phyloP scores from a whole-genome alignment of 2,113 vertebrate species.

The Nerophis lumbriciformis region DNA sequence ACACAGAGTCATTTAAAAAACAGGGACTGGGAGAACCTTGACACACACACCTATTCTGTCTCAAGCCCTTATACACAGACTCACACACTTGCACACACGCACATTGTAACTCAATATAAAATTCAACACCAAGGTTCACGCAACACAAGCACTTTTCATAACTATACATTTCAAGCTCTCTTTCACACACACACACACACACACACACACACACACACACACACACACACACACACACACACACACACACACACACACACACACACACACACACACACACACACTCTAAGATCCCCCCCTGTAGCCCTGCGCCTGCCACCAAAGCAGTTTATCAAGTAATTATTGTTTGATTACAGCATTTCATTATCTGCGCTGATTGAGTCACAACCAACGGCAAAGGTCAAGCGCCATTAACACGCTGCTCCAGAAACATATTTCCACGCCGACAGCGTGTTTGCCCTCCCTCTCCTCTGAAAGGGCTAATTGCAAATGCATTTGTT shows the following conservation, averaged over 20 bases:
- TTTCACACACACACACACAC: neutral
- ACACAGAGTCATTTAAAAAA: conserved; percentile 72
- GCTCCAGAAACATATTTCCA: conserved; percentile 70
- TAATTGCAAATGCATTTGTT: conserved; percentile 79
- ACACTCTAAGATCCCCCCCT: conserved; percentile 42
- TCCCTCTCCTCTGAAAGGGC: conserved; percentile 71
- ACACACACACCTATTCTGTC: conserved; percentile 35
- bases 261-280: conserved; percentile 20
- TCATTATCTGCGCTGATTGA: conserved; percentile 81
- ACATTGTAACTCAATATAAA: conserved; percentile 2
- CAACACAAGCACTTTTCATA: conserved; percentile 18
- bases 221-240: conserved; percentile 22
- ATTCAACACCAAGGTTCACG: conserved; percentile 6
- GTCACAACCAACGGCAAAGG: conserved; percentile 75
- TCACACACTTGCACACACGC: neutral
- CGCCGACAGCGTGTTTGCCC: conserved; percentile 63
- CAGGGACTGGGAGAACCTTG: conserved; percentile 62
- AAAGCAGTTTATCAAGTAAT: conserved; percentile 80
- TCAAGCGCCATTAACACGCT: conserved; percentile 72
- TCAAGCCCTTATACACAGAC: neutral
- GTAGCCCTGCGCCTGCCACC: conserved; percentile 55
- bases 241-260: conserved; percentile 19
- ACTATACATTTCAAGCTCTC: conserved; percentile 19
- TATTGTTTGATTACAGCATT: conserved; percentile 81
- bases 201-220: conserved; percentile 9